Base-by-base conservation (phyloP, 64 coral and sea anemone species). In the Pocillopora verrucosa region DNA sequence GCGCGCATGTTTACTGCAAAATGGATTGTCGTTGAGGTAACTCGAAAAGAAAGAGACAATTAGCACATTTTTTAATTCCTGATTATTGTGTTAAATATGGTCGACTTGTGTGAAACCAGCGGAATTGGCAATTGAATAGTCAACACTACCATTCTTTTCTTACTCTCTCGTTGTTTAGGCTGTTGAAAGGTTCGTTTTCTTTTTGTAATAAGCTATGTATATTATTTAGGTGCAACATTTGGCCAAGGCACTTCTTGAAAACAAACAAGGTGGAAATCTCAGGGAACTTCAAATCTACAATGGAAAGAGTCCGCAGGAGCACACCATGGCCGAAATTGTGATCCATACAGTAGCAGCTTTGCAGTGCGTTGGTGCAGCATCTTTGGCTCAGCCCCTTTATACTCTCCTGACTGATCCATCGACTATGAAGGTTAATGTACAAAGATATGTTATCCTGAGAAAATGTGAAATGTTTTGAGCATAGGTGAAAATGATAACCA, bases 291-390 rank as follows among this genome's bases (percentile, higher is more conserved):
- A 13, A 65, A 58, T 61, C 20, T 63, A 61, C 61, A 57, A 38
- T 20, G 86, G 86, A 76, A 88, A 78, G 72, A 88, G 72, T 13
- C 38, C 86, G n/a, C 86, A 67, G 58, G 86, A 88, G 19, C 72
- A 78, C 30, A 41, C 86, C 58, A 20, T 77, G 13, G 86, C 86
- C 37, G 86, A 88, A 78, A 88, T 88, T 74, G 86, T 88, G 17
- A 63, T 88, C 35, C 86, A 88, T 34, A 61, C 61, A 14, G 60
- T 73, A 36, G 69, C n/a, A 16, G 86, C 75, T 15, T 78, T 88
- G 15, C 60, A 75, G 19, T 75, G 57, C 6, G 7, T 62, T 88
- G 86, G 61, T 76, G 36, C 58, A 75, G 72, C 17, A 15, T 76
- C 86, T n/a, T 56, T 88, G 34, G 41, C 86, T 60, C 22, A 74